Percentiles rank a stretch among this genome's conserved stretches.
These are phyloP conservation scores for Acrobasis consociella DNA, from an alignment of 2,888 invertebrate genomes.

Conservation along the genomic window DNA sequence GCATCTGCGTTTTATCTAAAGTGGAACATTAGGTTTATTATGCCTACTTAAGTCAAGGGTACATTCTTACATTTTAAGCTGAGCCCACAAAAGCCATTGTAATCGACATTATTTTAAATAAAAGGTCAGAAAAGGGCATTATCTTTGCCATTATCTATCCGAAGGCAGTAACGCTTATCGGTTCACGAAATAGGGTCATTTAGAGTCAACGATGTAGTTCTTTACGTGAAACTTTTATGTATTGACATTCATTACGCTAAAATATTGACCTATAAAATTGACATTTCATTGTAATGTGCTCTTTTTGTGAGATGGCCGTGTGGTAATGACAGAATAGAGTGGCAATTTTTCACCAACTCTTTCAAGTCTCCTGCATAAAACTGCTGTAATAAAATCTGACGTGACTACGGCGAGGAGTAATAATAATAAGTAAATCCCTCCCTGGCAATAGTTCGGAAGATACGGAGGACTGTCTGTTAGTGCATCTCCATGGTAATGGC, in stretches of 20 bases:
- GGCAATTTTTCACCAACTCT: no score
- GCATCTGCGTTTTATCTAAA: no score
- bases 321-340: no score
- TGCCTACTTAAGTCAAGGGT: neutral
- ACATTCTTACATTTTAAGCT: neutral
- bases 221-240: constrained; percentile 21
- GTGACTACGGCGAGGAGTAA: no score
- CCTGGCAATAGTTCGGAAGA: no score
- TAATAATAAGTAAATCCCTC: no score
- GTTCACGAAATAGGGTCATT: constrained; percentile 27
- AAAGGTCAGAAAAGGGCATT: constrained; percentile 20
- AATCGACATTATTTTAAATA: constrained; percentile 22
- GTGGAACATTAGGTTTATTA: no score
- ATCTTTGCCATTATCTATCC: constrained; percentile 28
- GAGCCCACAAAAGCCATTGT: neutral
- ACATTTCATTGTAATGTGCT: no score
- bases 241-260: constrained; percentile 13
- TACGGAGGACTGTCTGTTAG: no score
- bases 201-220: constrained; percentile 26
- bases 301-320: neutral
- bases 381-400: no score
- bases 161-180: constrained; percentile 25
- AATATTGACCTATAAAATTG: constrained; percentile 15
- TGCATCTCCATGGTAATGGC: no score
- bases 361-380: no score